phyloP scores from a whole-genome alignment of 2,797 vertebrate genomes.

The Gallinago nigripennis region DNA sequence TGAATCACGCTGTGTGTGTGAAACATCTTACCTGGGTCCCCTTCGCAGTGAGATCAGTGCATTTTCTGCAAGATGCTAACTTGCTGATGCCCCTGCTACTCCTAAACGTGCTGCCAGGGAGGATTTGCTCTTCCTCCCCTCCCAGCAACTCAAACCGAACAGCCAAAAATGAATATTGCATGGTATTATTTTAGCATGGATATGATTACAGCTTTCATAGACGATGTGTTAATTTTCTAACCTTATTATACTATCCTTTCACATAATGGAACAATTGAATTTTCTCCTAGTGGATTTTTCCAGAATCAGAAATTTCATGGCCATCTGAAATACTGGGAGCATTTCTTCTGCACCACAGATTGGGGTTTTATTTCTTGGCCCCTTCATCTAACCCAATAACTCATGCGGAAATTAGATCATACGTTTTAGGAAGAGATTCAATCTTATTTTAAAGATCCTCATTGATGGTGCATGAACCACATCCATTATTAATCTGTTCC shows the following conservation, averaged over 20 bases:
- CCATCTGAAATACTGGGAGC: neutral
- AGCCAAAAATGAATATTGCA: neutral
- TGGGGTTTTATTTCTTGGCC: neutral
- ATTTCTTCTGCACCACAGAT: neutral
- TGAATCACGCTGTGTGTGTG: neutral
- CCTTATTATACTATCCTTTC: neutral
- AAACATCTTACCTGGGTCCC: neutral
- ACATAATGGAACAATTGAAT: neutral
- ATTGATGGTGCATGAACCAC: neutral
- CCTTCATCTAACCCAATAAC: neutral
- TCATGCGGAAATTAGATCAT: constrained; percentile 1
- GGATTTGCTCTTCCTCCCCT: neutral
- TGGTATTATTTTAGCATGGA: neutral
- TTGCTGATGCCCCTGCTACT: neutral
- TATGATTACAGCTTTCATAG: neutral
- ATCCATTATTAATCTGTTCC: constrained; percentile 30
- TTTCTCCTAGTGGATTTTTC: neutral
- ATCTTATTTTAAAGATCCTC: neutral
- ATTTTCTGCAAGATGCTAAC: neutral
- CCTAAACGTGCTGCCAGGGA: neutral
- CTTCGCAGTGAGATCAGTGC: neutral
- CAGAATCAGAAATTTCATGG: neutral
- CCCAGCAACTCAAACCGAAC: neutral
- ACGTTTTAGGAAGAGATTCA: neutral
- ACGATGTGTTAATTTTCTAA: neutral